Conservation (phyloP, 1,140 invertebrate species). For the Macrobrachium nipponense region DNA sequence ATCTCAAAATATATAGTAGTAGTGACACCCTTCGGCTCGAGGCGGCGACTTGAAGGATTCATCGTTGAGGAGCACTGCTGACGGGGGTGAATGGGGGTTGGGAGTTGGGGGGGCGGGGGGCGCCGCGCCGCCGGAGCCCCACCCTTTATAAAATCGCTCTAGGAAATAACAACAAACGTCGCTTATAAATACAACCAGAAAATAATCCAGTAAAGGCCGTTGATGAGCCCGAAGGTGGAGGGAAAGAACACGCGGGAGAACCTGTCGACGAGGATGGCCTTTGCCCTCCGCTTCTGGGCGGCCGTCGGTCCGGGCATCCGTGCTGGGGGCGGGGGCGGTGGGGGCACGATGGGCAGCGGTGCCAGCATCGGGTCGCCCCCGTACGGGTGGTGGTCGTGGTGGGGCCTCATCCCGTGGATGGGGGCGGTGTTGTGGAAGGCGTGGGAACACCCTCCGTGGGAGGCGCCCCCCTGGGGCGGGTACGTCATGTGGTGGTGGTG, state of each 20-base stretch:
- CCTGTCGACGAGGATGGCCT: constrained; percentile 64
- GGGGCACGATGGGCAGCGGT: constrained; percentile 43
- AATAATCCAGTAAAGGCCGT: constrained; percentile 68
- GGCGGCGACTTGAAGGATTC: no score
- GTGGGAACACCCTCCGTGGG: background rate
- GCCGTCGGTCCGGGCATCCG: constrained; percentile 37
- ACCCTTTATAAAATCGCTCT: background rate
- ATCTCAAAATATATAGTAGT: no score
- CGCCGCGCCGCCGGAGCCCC: no score
- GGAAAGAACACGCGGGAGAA: constrained; percentile 69
- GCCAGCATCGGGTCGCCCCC: constrained; percentile 3
- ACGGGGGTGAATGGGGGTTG: no score
- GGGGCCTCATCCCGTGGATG: background rate
- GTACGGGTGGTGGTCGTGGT: background rate
- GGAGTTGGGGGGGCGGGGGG: no score
- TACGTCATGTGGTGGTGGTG: background rate
- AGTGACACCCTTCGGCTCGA: no score
- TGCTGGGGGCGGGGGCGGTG: constrained; percentile 36
- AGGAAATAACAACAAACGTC: no score
- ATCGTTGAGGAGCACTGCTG: no score
- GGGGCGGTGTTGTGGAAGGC: background rate
- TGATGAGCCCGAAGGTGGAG: constrained; percentile 68
- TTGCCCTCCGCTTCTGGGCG: constrained; percentile 46
- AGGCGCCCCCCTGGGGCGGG: background rate
- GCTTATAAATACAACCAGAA: constrained; percentile 59